Conservation (phyloP, 2,797 vertebrate species). For the Ateles fusciceps region DNA sequence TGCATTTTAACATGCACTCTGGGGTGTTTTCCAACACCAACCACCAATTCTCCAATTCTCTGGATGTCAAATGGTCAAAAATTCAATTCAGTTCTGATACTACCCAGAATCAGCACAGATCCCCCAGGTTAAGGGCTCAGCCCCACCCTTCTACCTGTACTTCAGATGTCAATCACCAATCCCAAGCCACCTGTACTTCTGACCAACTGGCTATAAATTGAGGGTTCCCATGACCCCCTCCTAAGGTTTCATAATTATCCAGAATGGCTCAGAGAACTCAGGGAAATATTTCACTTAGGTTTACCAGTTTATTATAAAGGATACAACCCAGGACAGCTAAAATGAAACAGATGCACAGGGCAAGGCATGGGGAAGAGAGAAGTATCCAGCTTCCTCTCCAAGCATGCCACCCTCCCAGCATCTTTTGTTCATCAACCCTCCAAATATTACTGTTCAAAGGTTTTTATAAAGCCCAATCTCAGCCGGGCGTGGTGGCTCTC, state of each 20-base stretch:
- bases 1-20: slow-evolving; percentile 18
- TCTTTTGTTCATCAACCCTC: not conserved
- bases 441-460: not conserved
- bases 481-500: not conserved
- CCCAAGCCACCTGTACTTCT: not conserved
- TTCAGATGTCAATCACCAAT: not conserved
- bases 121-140: not conserved
- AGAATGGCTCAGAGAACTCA: not conserved
- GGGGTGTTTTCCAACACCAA: not conserved
- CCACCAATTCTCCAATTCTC: not conserved
- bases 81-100: not conserved
- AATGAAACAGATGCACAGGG: not conserved
- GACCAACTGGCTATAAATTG: not conserved
- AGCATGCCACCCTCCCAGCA: not conserved
- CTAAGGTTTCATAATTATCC: not conserved
- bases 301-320: not conserved
- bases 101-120: not conserved
- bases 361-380: not conserved
- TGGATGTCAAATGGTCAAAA: not conserved
- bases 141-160: not conserved
- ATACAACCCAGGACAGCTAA: not conserved
- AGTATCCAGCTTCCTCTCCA: not conserved
- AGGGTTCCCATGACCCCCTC: not conserved
- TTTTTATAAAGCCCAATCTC: not conserved
- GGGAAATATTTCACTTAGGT: not conserved